Percentiles rank a stretch among this genome's conserved stretches.
These are phyloP conservation scores for Passer montanus DNA, from an alignment of 2,113 vertebrate species.

Conservation along the genomic window DNA sequence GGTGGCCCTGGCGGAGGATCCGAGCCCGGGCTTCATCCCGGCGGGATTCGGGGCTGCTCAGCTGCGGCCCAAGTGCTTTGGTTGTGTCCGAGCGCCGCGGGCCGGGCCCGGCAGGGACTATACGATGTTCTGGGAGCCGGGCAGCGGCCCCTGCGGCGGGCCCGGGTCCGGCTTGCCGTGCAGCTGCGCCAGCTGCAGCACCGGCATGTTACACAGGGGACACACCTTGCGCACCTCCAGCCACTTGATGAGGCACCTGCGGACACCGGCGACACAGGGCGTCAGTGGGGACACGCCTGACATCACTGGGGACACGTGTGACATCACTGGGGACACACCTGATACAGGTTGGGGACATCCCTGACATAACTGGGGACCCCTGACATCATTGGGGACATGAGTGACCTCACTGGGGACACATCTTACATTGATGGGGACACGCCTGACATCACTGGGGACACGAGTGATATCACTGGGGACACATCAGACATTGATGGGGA, in stretches of 20 bases:
- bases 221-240: slow-evolving; percentile 98
- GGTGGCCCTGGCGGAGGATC: background rate
- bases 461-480: background rate
- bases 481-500: rapidly evolving
- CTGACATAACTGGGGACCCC: background rate
- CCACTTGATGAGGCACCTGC: slow-evolving; percentile 99
- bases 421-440: rapidly evolving
- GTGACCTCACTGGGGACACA: background rate
- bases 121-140: slow-evolving; percentile 91
- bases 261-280: background rate
- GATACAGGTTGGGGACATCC: background rate
- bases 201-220: slow-evolving; percentile 97
- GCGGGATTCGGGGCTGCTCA: background rate
- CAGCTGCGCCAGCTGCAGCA: slow-evolving; percentile 93
- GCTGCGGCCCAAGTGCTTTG: slow-evolving; percentile 77
- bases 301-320: rapidly evolving
- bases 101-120: slow-evolving; percentile 33
- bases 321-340: background rate
- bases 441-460: rapidly evolving
- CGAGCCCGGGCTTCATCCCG: background rate
- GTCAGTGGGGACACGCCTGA: background rate
- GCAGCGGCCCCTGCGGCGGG: slow-evolving; percentile 85
- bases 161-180: slow-evolving; percentile 82
- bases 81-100: slow-evolving; percentile 74
- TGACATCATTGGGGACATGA: background rate